Percentiles rank a stretch among this genome's conserved stretches.
phyloP scores from a whole-genome alignment of 2,113 vertebrate genomes.

The Laticauda colubrina region DNA sequence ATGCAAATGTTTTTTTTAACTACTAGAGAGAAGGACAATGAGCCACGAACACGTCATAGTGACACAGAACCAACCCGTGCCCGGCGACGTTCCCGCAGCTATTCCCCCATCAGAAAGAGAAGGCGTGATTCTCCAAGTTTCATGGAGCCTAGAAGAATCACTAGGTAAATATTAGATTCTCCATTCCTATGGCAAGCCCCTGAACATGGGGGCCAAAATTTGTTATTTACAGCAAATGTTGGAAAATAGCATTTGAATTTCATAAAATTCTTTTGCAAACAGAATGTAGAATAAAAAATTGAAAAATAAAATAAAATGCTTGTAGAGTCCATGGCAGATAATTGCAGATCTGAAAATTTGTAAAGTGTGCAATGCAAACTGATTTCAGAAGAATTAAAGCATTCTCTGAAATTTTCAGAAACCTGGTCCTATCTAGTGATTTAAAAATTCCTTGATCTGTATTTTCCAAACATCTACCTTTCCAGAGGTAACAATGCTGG shows the following conservation, averaged over 20 bases:
- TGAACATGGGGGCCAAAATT: neutral
- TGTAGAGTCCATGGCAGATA: neutral
- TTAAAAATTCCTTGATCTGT: neutral
- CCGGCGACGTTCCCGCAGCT: slow-evolving; percentile 92
- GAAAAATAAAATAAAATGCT: no score
- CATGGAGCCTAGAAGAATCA: slow-evolving; percentile 97
- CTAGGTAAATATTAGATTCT: slow-evolving; percentile 75
- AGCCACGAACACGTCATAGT: slow-evolving; percentile 77
- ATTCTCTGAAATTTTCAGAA: neutral
- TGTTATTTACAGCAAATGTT: neutral
- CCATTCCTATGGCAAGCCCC: neutral
- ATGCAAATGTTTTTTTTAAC: neutral
- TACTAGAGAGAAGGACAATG: slow-evolving; percentile 85
- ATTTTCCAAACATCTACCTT: neutral
- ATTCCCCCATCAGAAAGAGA: slow-evolving; percentile 94
- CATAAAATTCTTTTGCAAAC: neutral
- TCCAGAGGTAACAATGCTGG: neutral
- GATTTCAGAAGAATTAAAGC: neutral
- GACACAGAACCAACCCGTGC: slow-evolving; percentile 81
- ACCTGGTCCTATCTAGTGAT: neutral
- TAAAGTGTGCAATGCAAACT: neutral
- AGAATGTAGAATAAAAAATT: neutral
- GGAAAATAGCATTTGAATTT: neutral
- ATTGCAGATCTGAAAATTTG: neutral
- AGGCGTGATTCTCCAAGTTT: slow-evolving; percentile 96